Evolutionary conservation across 2,888 invertebrate genomes (phyloP).

Genomic region (Ariolimax columbianus): DNA sequence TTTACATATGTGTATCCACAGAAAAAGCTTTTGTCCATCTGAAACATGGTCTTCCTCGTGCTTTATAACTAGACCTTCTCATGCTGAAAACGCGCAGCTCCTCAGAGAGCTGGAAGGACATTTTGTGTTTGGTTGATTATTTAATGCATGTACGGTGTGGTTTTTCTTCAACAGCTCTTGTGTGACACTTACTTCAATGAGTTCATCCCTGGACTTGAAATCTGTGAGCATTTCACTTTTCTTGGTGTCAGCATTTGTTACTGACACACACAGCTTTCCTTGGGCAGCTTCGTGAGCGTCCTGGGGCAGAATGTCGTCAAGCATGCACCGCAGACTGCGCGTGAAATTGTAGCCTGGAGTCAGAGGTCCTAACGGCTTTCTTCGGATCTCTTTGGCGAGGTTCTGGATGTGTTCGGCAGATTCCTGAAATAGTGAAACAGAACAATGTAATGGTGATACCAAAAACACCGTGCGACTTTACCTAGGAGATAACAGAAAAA

Average conservation of each 20-base stretch:
- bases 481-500: no score
- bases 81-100: no score
- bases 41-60: no score
- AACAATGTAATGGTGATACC: no score
- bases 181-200: slow-evolving; percentile 89
- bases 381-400: slow-evolving; percentile 91
- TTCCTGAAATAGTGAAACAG: slow-evolving; percentile 82
- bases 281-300: slow-evolving; percentile 93
- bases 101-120: no score
- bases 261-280: slow-evolving; percentile 93
- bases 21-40: no score
- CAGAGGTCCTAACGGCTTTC: slow-evolving; percentile 91
- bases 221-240: slow-evolving; percentile 96
- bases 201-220: slow-evolving; percentile 92
- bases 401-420: slow-evolving; percentile 92
- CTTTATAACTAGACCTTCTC: no score
- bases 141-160: no score
- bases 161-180: no score
- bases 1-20: no score
- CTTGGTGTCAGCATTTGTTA: slow-evolving; percentile 93
- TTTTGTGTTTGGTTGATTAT: no score
- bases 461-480: no score
- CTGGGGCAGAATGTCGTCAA: slow-evolving; percentile 83
- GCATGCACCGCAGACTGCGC: slow-evolving; percentile 89
- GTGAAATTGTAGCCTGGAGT: slow-evolving; percentile 96